Base-by-base conservation (phyloP, 1,140 invertebrate species). In the Aporrectodea caliginosa region DNA sequence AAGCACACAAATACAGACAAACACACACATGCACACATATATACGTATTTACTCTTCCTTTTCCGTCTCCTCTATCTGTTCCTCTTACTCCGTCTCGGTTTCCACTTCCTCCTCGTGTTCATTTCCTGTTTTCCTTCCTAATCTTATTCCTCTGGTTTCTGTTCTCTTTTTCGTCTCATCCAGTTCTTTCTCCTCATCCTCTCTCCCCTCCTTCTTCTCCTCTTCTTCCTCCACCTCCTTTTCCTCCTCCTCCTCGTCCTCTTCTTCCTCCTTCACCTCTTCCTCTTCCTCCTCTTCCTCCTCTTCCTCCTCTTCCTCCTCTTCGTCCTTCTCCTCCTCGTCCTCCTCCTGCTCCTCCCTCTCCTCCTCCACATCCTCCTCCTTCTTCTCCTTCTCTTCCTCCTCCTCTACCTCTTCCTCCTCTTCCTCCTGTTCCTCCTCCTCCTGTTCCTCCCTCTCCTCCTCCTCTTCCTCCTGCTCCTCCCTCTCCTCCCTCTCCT, bases 1-100 rank as follows among this genome's bases (percentile, higher is more conserved):
- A n/a, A n/a, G n/a, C n/a, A n/a, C n/a, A n/a, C n/a, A n/a, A n/a
- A n/a, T n/a, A n/a, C n/a, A n/a, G n/a, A n/a, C n/a, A n/a, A n/a
- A n/a, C n/a, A n/a, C n/a, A n/a, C n/a, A n/a, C n/a, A n/a, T n/a
- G n/a, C n/a, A n/a, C n/a, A n/a, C n/a, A n/a, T n/a, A n/a, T n/a
- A n/a, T n/a, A n/a, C n/a, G n/a, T n/a, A n/a, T n/a, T n/a, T n/a
- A n/a, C n/a, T n/a, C n/a, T n/a, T n/a, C n/a, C n/a, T n/a, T n/a
- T n/a, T n/a, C n/a, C n/a, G n/a, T n/a, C n/a, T n/a, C n/a, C n/a
- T n/a, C n/a, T n/a, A n/a, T n/a, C n/a, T 69, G 74, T 73, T 69
- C 0, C 79, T 78, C 69, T 82, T 77, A 34, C 35, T 82, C 27
- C 81, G 81, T 68, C 31, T 82, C 22, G 81, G 81, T 14, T 79